These are phyloP conservation scores for Ciconia maguari DNA, from an alignment of 2,113 vertebrate species.

Conservation along the genomic window DNA sequence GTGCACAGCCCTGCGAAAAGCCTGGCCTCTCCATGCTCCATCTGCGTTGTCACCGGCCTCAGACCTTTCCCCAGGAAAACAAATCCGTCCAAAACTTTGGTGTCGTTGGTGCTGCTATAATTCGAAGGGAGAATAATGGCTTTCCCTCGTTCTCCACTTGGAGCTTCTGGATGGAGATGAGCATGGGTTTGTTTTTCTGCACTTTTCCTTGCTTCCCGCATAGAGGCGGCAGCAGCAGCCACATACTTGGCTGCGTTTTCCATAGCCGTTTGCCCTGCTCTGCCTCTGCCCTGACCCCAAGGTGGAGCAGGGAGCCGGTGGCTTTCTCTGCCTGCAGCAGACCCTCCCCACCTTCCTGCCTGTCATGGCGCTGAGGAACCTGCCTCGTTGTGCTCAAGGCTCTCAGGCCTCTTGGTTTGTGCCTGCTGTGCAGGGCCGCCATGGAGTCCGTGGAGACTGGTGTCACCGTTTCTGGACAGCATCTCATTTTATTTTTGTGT, in stretches of 20 bases:
- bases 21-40: background rate
- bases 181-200: constrained; percentile 51
- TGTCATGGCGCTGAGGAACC: background rate
- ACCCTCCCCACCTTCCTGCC: background rate
- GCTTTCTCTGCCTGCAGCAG: background rate
- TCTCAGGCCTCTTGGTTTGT: background rate
- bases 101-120: constrained; percentile 65
- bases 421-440: background rate
- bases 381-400: background rate
- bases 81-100: constrained; percentile 40
- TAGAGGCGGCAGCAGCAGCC: background rate
- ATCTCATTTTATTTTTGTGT: constrained; percentile 54
- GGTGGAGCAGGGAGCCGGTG: background rate
- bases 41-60: background rate
- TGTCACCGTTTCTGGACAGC: constrained; percentile 61
- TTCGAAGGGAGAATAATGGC: constrained; percentile 17
- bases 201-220: background rate
- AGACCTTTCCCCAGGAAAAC: constrained; percentile 30
- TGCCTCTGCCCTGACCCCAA: background rate
- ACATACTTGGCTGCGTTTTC: background rate
- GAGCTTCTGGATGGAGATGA: constrained; percentile 38
- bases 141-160: background rate
- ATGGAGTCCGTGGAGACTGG: background rate
- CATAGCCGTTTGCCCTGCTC: background rate
- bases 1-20: background rate